These are phyloP conservation scores for Helostoma temminkii DNA, from an alignment of 2,797 vertebrate species.

Conservation along the genomic window DNA sequence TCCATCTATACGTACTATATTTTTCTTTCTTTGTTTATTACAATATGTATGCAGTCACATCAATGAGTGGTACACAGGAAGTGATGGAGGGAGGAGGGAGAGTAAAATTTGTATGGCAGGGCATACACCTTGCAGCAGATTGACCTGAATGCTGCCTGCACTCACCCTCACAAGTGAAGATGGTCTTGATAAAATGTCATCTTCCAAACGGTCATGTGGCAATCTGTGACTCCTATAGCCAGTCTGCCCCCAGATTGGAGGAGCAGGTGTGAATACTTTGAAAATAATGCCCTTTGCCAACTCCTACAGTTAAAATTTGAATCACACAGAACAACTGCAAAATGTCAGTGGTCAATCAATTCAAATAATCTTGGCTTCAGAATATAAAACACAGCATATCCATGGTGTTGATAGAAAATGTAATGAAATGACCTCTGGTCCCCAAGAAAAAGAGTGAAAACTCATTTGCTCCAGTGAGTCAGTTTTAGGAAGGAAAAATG, in stretches of 20 bases:
- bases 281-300: slow-evolving; percentile 79
- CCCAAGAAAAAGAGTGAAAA: slow-evolving; percentile 68
- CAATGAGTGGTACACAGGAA: slow-evolving; percentile 3
- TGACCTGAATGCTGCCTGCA: slow-evolving; percentile 71
- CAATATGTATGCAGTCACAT: slow-evolving; percentile 11
- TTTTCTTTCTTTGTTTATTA: slow-evolving; percentile 17
- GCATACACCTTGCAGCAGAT: slow-evolving; percentile 65
- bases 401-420: slow-evolving; percentile 72
- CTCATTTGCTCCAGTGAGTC: slow-evolving; percentile 72
- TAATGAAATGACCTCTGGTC: slow-evolving; percentile 74
- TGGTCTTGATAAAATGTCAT: slow-evolving; percentile 84
- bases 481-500: slow-evolving; percentile 69
- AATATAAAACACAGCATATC: slow-evolving; percentile 74
- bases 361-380: slow-evolving; percentile 72
- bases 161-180: slow-evolving; percentile 81
- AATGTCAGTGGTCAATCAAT: slow-evolving; percentile 85
- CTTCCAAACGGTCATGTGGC: slow-evolving; percentile 70
- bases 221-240: slow-evolving; percentile 51
- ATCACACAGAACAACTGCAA: slow-evolving; percentile 78
- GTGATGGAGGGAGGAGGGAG: slow-evolving; percentile 29
- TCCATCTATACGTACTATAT: background rate
- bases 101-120: slow-evolving; percentile 59
- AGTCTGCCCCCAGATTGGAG: slow-evolving; percentile 41
- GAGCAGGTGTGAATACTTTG: slow-evolving; percentile 77
- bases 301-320: slow-evolving; percentile 76